Conservation (phyloP, 2,888 invertebrate species). For the Acanthosepion lycidas region DNA sequence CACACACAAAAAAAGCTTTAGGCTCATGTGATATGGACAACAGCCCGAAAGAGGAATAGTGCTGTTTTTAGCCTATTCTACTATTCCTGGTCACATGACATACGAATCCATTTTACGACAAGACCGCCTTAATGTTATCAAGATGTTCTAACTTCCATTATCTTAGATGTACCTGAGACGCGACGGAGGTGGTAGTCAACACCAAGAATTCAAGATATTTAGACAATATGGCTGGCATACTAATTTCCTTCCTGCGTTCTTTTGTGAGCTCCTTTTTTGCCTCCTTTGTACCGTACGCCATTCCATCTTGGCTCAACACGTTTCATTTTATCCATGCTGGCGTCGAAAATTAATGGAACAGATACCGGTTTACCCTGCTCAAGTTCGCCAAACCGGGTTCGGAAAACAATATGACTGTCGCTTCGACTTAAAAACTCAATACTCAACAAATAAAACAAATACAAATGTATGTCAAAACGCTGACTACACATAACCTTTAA, state of each 20-base stretch:
- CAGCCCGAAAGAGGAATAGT: background rate
- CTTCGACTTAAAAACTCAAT: background rate
- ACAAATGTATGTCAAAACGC: background rate
- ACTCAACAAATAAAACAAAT: slow-evolving; percentile 14
- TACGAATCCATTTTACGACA: background rate
- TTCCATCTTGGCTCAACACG: background rate
- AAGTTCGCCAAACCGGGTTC: background rate
- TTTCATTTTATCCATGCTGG: background rate
- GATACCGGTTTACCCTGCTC: background rate
- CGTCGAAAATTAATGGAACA: background rate
- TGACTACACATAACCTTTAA: slow-evolving; percentile 14
- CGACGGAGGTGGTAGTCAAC: background rate
- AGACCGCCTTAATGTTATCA: background rate
- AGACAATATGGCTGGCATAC: background rate
- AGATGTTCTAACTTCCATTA: background rate
- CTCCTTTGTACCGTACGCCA: background rate
- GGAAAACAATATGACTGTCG: background rate
- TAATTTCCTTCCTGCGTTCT: background rate
- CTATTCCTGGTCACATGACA: background rate
- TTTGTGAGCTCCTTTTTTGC: background rate
- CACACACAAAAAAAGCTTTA: background rate
- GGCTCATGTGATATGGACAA: background rate
- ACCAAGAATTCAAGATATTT: background rate
- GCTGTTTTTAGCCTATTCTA: background rate
- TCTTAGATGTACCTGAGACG: background rate